Evolutionary conservation across 2,888 invertebrate genomes (phyloP).

Genomic region (Lacanobia oleracea): DNA sequence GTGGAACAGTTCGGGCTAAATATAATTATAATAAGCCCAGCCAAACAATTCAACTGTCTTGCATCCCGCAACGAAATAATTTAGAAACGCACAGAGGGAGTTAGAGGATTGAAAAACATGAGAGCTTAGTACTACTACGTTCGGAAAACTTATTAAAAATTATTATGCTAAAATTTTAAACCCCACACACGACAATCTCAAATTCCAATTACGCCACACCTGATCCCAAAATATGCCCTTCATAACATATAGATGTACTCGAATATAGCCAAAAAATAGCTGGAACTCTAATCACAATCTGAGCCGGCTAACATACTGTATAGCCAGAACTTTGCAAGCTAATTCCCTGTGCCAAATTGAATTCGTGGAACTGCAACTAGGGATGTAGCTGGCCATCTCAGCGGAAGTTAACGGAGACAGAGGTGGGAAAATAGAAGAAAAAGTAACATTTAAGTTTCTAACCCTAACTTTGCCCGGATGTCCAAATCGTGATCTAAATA

Average conservation of each 20-base stretch:
- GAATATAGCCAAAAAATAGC: slow-evolving; percentile 52
- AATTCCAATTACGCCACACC: slow-evolving; percentile 8
- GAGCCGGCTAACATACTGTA: slow-evolving; percentile 63
- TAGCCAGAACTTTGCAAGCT: slow-evolving; percentile 68
- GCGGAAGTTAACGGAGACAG: background rate
- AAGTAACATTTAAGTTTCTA: too few relatives aligned
- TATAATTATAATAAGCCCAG: too few relatives aligned
- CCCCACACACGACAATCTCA: background rate
- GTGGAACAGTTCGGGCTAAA: too few relatives aligned
- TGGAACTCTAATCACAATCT: slow-evolving; percentile 65
- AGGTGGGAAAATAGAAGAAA: background rate
- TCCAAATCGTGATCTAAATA: too few relatives aligned
- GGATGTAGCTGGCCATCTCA: background rate
- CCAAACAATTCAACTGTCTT: too few relatives aligned
- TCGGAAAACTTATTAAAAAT: background rate
- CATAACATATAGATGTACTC: background rate
- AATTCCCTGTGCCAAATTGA: slow-evolving; percentile 75
- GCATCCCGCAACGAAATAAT: too few relatives aligned
- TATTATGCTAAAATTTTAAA: background rate
- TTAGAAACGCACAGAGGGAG: too few relatives aligned
- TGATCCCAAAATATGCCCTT: background rate
- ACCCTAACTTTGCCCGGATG: too few relatives aligned
- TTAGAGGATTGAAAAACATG: background rate
- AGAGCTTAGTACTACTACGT: background rate
- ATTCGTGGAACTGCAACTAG: slow-evolving; percentile 63